Conservation (phyloP, 1,140 invertebrate genomes). For the Drosophila mayri region DNA sequence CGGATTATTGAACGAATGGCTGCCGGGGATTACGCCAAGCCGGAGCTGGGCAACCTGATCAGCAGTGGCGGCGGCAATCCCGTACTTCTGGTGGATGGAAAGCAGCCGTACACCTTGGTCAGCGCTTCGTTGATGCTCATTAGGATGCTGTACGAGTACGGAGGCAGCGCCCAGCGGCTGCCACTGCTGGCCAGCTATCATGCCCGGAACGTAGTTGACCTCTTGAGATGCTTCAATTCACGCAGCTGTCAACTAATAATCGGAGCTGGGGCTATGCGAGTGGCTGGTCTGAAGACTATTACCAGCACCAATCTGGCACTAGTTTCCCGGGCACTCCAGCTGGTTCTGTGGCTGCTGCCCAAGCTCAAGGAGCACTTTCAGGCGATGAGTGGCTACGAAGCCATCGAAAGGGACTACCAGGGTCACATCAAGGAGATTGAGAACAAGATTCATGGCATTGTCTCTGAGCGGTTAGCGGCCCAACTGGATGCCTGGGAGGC, state of each 20-base stretch:
- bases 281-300: slow-evolving; percentile 98
- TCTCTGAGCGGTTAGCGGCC: slow-evolving; percentile 92
- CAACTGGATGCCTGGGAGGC: slow-evolving; percentile 95
- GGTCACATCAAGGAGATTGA: slow-evolving; percentile 97
- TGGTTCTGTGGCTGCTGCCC: slow-evolving; percentile 92
- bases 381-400: slow-evolving; percentile 87
- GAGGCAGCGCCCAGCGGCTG: slow-evolving; percentile 90
- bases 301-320: slow-evolving; percentile 97
- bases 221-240: slow-evolving; percentile 96
- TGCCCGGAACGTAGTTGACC: slow-evolving; percentile 93
- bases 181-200: slow-evolving; percentile 89
- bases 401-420: slow-evolving; percentile 91
- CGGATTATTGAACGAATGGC: slow-evolving; percentile 91
- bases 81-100: slow-evolving; percentile 90
- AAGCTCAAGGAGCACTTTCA: slow-evolving; percentile 89
- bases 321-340: slow-evolving; percentile 94
- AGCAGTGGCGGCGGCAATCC: slow-evolving; percentile 72
- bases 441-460: slow-evolving; percentile 95
- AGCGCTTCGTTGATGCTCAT: slow-evolving; percentile 93
- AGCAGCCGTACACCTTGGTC: slow-evolving; percentile 94
- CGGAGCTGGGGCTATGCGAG: slow-evolving; percentile 96
- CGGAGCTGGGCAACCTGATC: slow-evolving; percentile 74
- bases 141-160: slow-evolving; percentile 96
- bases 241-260: slow-evolving; percentile 97
- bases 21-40: slow-evolving; percentile 82